phyloP scores from a whole-genome alignment of 2,888 invertebrate genomes.

The Fragum fragum region DNA sequence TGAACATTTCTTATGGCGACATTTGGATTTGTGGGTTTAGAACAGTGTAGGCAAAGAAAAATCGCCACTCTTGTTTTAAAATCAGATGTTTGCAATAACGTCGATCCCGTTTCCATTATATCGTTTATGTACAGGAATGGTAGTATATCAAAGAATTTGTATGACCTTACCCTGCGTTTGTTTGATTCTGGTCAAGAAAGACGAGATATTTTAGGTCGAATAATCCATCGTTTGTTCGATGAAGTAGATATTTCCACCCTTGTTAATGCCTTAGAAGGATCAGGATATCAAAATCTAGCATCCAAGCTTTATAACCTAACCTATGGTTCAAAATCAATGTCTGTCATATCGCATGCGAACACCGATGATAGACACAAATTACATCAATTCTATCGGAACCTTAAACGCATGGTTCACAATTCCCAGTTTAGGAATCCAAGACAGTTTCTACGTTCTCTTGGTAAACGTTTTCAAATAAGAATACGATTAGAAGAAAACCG shows the following conservation, averaged over 20 bases:
- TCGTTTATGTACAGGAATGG: neutral
- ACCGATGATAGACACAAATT: too few species aligned
- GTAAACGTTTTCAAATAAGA: slow-evolving; percentile 28
- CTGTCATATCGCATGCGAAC: too few species aligned
- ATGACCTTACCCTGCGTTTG: neutral
- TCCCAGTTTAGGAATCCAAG: slow-evolving; percentile 52
- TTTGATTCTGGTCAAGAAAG: neutral
- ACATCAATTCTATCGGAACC: slow-evolving; percentile 36
- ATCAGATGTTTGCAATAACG: neutral
- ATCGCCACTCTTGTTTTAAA: too few species aligned
- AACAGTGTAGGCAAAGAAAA: too few species aligned
- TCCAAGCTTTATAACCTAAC: neutral
- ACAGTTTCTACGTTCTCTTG: slow-evolving; percentile 47
- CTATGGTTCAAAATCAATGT: too few species aligned
- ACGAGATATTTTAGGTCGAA: neutral
- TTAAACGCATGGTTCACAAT: slow-evolving; percentile 54
- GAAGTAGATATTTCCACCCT: neutral
- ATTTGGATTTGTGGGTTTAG: too few species aligned
- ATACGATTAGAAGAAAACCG: slow-evolving; percentile 40
- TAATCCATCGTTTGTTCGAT: neutral
- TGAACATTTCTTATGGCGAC: too few species aligned
- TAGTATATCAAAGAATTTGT: neutral
- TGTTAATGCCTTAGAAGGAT: neutral
- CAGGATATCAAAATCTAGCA: neutral
- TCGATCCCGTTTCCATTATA: neutral